Base-by-base conservation (phyloP, 2,797 vertebrate species). In the Tarsius wallacei region DNA sequence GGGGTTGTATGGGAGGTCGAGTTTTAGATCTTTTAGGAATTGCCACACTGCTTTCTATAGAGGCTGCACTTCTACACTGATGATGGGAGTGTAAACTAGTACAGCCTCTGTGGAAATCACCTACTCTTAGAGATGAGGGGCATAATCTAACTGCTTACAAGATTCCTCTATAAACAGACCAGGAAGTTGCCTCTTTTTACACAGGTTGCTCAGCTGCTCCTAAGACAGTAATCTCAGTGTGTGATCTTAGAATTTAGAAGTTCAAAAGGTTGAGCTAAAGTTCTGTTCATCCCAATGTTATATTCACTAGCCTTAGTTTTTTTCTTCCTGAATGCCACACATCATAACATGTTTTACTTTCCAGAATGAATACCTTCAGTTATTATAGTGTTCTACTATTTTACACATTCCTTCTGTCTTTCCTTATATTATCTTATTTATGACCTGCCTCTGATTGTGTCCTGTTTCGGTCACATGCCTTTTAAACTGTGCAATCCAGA, bases 401-500 rank as follows among this genome's bases (percentile, higher is more conserved):
- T 89, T 59, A 53, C 2, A 73, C 22, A n/a, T 1, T 14, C 16
- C 59, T 64, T 33, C 53, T n/a, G 22, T 42, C 42, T 42, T 42
- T 42, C 42, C 42, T 42, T 42, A 55, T 81, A 1, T 57, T 13
- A 51, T 36, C 63, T 94, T 68, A 7, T 26, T 31, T 59, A 1
- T 57, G 78, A 76, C 36, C 36, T 87, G 49, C 49, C 22, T 85
- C 71, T 70, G 53, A 28, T 24, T 66, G 51, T 51, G 22, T 70
- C 10, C 61, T 81, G 2, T 76, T 93, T 94, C 17, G 57, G n/a
- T 76, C 68, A 53, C 11, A 6, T 68, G 28, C 47, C 31, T 78
- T 95, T 90, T 88, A 80, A 87, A 88, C 19, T 10, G 24, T 87
- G 85, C 33, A 26, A 80, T 88, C 42, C 78, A 42, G 36, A 68